Conservation (phyloP, 2,113 vertebrate species). For the Rissa tridactyla region DNA sequence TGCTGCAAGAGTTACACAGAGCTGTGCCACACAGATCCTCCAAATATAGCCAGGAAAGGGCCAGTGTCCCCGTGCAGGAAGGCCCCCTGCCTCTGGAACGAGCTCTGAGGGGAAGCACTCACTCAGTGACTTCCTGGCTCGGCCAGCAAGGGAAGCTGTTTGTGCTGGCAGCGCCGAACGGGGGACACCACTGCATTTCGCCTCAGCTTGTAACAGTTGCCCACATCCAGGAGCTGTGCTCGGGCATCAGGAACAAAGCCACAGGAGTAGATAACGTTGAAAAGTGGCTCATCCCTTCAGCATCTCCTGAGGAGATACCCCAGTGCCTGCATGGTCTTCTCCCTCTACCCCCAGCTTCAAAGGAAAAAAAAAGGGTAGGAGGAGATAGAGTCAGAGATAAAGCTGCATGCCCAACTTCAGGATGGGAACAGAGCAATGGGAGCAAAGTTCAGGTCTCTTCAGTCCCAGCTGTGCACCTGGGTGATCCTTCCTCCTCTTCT, state of each 20-base stretch:
- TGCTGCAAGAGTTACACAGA: background rate
- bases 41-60: background rate
- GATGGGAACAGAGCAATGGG: background rate
- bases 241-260: background rate
- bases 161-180: background rate
- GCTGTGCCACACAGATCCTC: background rate
- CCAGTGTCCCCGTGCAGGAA: background rate
- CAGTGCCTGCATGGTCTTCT: background rate
- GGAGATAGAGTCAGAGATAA: background rate
- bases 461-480: background rate
- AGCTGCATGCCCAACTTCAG: background rate
- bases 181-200: fast-evolving
- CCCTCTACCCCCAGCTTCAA: background rate
- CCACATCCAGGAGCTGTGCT: background rate
- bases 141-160: background rate
- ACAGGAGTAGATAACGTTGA: fast-evolving
- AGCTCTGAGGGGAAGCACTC: background rate
- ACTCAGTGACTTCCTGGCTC: background rate
- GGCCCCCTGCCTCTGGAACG: background rate
- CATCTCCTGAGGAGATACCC: background rate
- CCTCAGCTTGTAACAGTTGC: background rate
- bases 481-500: background rate
- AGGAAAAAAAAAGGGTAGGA: background rate
- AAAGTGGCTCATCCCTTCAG: background rate
- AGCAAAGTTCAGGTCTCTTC: background rate